Evolutionary conservation across 2,113 vertebrate species (phyloP).

Genomic region (Verasper variegatus): DNA sequence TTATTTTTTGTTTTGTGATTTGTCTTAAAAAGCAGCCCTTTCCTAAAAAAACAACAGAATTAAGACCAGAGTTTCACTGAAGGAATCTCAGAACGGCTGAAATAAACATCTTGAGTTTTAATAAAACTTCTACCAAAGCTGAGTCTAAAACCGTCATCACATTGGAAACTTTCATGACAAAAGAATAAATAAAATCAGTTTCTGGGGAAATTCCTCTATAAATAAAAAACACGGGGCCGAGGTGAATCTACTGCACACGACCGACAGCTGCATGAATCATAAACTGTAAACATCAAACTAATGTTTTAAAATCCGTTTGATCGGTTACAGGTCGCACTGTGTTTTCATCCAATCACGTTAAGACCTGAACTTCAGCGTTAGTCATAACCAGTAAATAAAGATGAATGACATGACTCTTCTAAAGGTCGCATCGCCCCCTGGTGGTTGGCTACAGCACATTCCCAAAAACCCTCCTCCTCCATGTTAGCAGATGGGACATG

Average conservation of each 20-base stretch:
- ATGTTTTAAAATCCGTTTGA: no score
- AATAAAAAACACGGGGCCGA: no score
- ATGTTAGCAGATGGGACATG: no score
- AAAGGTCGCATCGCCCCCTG: no score
- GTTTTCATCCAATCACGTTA: no score
- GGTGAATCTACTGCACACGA: no score
- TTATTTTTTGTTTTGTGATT: slow-evolving; percentile 46
- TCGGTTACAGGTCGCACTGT: no score
- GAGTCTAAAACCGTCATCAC: background rate
- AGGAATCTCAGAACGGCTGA: background rate
- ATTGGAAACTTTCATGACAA: background rate
- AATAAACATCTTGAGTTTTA: background rate
- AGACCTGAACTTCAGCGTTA: background rate
- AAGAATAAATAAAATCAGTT: background rate
- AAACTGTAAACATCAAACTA: background rate
- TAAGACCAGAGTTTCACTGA: no score
- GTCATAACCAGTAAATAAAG: background rate
- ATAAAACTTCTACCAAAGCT: background rate
- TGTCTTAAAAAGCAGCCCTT: slow-evolving; percentile 63
- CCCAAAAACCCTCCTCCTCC: no score
- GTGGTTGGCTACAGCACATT: no score
- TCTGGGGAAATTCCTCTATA: no score
- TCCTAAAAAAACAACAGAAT: slow-evolving; percentile 7
- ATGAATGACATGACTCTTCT: background rate
- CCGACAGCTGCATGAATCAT: no score